Base-by-base conservation (phyloP, 2,888 invertebrate species). In the Mesoligia furuncula region DNA sequence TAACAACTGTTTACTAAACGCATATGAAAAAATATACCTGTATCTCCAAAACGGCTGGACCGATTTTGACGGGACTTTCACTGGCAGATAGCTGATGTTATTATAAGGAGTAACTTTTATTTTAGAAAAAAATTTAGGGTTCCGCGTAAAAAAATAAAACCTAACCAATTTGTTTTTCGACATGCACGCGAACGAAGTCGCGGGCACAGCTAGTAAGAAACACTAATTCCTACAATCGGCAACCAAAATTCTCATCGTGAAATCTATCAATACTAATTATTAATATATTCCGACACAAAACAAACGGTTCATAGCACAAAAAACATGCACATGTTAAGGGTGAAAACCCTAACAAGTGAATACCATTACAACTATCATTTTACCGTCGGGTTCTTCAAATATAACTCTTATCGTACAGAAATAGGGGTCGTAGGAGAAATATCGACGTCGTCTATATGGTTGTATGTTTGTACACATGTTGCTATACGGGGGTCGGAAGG, bases 301-400 rank as follows among this genome's bases (percentile, higher is more conserved):
- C 93, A 94, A 94, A 93, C 92, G 93, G 93, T 91, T 88, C 87
- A 87, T 80, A 74, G 76, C 75, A 84, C 91, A 92, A 93, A 94
- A 94, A 94, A 93, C 91, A 85, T 76, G 92, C 96, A 96, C 95
- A 96, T 96, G 96, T 94, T 92, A 88, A 92, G 95, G 94, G 94
- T 93, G 93, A 90, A 91, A 93, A 92, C 94, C 94, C 95, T 91
- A 93, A 95, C 96, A 96, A 96, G 96, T 96, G 96, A 91, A 93
- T 89, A 75, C 73, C 79, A 87, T 88, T 83, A 91, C 94, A 90
- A 93, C 87, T 66, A 89, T 81, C 77, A 66, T 42, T 36, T 73
- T 79, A 17, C 71, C 45, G 24, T 48, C 36, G 57, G 20, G 75
- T 39, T 73, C 78, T 79, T 57, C 66, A n/a, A 90, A 89, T 87